phyloP scores from a whole-genome alignment of 2,888 invertebrate species.

The Melolontha melolontha region DNA sequence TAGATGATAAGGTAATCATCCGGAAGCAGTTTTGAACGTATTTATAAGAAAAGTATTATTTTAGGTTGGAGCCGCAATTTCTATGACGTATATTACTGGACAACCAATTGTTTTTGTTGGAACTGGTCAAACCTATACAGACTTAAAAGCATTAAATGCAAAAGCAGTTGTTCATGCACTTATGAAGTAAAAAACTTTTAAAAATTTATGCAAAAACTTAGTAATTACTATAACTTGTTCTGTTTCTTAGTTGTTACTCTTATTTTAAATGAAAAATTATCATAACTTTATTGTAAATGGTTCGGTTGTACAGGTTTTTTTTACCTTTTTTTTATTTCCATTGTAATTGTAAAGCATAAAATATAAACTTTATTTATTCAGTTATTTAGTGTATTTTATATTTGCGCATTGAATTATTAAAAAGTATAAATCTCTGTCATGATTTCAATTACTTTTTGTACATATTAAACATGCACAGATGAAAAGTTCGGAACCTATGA shows the following conservation, averaged over 20 bases:
- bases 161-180: slow-evolving; percentile 96
- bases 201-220: too few relatives aligned
- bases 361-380: slow-evolving; percentile 34
- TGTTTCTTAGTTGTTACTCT: neutral
- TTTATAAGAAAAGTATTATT: slow-evolving; percentile 42
- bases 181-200: slow-evolving; percentile 80
- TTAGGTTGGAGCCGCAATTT: slow-evolving; percentile 94
- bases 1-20: slow-evolving; percentile 88
- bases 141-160: slow-evolving; percentile 95
- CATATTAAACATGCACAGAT: too few relatives aligned
- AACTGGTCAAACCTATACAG: slow-evolving; percentile 98
- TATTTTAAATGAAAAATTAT: slow-evolving; percentile 1
- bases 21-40: neutral
- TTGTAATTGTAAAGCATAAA: slow-evolving; percentile 27
- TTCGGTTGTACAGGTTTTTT: slow-evolving; percentile 25
- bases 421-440: too few relatives aligned
- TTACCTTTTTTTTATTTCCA: slow-evolving; percentile 10
- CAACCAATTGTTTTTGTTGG: slow-evolving; percentile 99
- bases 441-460: too few relatives aligned
- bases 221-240: neutral
- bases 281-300: slow-evolving; percentile 3
- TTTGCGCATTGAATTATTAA: too few relatives aligned
- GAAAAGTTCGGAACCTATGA: too few relatives aligned
- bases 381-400: neutral
- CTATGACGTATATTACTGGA: slow-evolving; percentile 99